Evolutionary conservation across 1,140 invertebrate species (phyloP).

Genomic region (Dryas iulia): DNA sequence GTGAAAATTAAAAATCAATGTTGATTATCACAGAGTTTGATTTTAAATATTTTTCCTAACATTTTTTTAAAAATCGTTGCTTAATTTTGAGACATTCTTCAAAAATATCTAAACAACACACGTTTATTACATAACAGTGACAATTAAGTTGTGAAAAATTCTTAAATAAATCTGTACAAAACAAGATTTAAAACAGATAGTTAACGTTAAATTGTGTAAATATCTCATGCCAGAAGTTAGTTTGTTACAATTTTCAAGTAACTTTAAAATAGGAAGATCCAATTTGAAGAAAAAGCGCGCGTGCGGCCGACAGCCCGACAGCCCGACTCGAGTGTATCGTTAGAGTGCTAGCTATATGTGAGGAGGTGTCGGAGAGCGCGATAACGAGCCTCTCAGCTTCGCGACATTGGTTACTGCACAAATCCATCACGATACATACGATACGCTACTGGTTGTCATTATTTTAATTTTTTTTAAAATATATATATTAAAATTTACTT

Average conservation of each 20-base stretch:
- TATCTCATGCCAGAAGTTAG: background rate
- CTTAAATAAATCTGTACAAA: background rate
- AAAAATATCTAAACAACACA: no score
- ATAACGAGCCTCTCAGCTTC: constrained; percentile 45
- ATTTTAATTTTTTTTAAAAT: background rate
- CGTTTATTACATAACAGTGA: no score
- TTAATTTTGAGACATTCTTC: no score
- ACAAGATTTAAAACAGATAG: background rate
- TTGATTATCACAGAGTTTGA: no score
- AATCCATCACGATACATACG: background rate
- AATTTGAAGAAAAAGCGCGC: background rate
- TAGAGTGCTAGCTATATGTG: background rate
- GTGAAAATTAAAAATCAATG: no score
- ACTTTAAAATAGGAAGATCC: constrained; percentile 3
- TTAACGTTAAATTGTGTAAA: background rate
- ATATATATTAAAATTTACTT: background rate
- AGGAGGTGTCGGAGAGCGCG: constrained; percentile 22
- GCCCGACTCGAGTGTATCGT: constrained; percentile 2
- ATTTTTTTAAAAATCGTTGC: no score
- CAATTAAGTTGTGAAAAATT: no score
- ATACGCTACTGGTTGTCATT: background rate
- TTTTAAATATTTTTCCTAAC: no score
- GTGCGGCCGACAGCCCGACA: background rate
- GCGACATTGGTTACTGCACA: constrained; percentile 12
- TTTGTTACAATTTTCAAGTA: background rate